These are phyloP conservation scores for Scotopteryx bipunctaria DNA, from an alignment of 2,888 invertebrate genomes.

Conservation along the genomic window DNA sequence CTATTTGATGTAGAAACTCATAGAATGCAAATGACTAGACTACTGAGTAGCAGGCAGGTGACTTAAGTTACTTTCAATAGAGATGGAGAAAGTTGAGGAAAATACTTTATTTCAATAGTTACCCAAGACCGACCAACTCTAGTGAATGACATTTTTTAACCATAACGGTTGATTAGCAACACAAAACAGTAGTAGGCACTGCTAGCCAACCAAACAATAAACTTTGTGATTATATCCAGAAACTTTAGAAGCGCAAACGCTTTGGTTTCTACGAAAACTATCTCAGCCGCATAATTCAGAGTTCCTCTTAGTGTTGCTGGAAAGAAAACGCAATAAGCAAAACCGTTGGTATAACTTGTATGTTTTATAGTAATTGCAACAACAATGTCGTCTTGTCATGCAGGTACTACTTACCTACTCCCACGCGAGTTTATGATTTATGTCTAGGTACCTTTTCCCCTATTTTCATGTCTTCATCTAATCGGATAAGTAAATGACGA, in stretches of 20 bases:
- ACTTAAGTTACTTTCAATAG: background rate
- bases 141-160: too few species aligned
- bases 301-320: slow-evolving; percentile 22
- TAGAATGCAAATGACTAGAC: slow-evolving; percentile 1
- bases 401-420: slow-evolving; percentile 58
- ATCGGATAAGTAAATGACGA: too few species aligned
- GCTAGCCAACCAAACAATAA: slow-evolving; percentile 13
- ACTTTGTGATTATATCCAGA: slow-evolving; percentile 29
- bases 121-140: too few species aligned
- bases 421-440: too few species aligned
- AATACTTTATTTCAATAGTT: too few species aligned
- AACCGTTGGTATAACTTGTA: slow-evolving; percentile 50
- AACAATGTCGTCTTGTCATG: slow-evolving; percentile 46
- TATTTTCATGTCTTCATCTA: too few species aligned
- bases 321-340: slow-evolving; percentile 51
- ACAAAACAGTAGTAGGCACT: background rate
- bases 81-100: background rate
- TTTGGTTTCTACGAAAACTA: slow-evolving; percentile 34
- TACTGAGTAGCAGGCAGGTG: slow-evolving; percentile 9
- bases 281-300: slow-evolving; percentile 38
- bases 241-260: slow-evolving; percentile 31
- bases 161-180: background rate
- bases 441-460: too few species aligned
- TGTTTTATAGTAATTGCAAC: slow-evolving; percentile 55
- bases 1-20: slow-evolving; percentile 17